Conservation (phyloP, 2,797 vertebrate species). For the Holocentrus rufus region DNA sequence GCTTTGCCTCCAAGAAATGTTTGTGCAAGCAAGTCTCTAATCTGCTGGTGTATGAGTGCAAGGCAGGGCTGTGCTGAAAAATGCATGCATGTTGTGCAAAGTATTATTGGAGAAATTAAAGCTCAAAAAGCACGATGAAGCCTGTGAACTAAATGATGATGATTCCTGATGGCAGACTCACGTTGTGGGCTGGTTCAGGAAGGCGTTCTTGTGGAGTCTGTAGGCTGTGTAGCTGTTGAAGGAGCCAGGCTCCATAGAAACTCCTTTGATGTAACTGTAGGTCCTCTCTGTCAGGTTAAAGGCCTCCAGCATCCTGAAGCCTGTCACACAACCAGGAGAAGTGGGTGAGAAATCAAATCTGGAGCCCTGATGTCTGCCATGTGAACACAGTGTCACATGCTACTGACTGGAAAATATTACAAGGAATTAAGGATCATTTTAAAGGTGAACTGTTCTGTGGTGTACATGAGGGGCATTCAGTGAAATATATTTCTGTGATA, state of each 20-base stretch:
- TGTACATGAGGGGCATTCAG: not conserved
- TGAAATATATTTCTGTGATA: not conserved
- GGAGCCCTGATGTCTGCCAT: not conserved
- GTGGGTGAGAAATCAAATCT: constrained; percentile 1
- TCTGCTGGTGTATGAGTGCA: not conserved
- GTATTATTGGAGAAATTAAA: too few species aligned
- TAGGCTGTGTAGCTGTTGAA: constrained; percentile 93
- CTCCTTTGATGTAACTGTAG: constrained; percentile 87
- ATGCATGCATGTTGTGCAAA: not conserved
- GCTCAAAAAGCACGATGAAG: too few species aligned
- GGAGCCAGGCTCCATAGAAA: constrained; percentile 95
- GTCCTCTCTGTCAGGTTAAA: constrained; percentile 96
- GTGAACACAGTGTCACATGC: not conserved
- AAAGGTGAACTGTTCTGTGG: not conserved
- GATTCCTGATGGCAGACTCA: constrained; percentile 75
- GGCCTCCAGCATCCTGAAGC: constrained; percentile 96
- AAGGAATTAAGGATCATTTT: too few species aligned
- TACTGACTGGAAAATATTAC: too few species aligned
- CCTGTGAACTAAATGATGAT: not conserved
- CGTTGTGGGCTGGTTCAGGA: constrained; percentile 89
- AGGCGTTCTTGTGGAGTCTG: constrained; percentile 92
- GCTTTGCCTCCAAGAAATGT: too few species aligned
- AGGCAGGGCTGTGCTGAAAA: not conserved
- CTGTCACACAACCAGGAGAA: constrained; percentile 70
- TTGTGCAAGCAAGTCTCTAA: too few species aligned